Evolutionary conservation across 2,797 vertebrate species (phyloP).

Genomic region (Poecilia gillii): DNA sequence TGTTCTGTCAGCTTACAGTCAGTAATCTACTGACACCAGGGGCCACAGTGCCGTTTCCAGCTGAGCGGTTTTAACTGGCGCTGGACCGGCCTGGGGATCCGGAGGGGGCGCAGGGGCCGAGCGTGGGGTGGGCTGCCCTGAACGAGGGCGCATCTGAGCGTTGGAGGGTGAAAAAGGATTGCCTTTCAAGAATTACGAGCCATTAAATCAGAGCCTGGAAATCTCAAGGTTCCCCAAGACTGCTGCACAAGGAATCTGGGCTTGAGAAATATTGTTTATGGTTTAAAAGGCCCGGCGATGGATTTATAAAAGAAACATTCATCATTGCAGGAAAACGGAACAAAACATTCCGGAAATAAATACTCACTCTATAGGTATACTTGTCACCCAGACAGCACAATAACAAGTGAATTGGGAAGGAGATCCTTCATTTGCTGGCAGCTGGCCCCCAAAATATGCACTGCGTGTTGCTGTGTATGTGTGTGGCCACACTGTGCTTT

Average conservation of each 20-base stretch:
- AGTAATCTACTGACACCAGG: slow-evolving; percentile 57
- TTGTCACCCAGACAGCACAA: slow-evolving; percentile 89
- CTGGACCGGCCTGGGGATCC: slow-evolving; percentile 64
- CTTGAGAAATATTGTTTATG: slow-evolving; percentile 97
- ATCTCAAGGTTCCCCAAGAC: slow-evolving; percentile 99
- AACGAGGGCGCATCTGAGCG: slow-evolving; percentile 72
- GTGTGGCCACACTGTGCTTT: slow-evolving; percentile 19
- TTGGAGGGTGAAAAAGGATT: slow-evolving; percentile 82
- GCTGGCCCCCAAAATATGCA: slow-evolving; percentile 82
- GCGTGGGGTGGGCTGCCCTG: slow-evolving; percentile 52
- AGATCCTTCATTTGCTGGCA: slow-evolving; percentile 91
- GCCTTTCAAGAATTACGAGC: slow-evolving; percentile 95
- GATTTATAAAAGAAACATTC: slow-evolving; percentile 92
- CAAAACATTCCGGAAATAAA: slow-evolving; percentile 96
- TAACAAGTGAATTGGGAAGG: slow-evolving; percentile 97
- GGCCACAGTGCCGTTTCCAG: slow-evolving; percentile 64
- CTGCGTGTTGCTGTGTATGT: slow-evolving; percentile 38
- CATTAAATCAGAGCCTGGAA: slow-evolving; percentile 97
- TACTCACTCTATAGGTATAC: slow-evolving; percentile 90
- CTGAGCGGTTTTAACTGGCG: slow-evolving; percentile 72
- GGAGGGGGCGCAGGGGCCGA: slow-evolving; percentile 66
- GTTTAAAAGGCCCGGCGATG: slow-evolving; percentile 86
- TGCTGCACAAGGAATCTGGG: slow-evolving; percentile 97
- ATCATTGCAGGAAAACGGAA: slow-evolving; percentile 98
- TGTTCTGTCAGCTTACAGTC: slow-evolving; percentile 45